Evolutionary conservation across 2,888 invertebrate genomes (phyloP).

Genomic region (Dicyrtomina minuta): DNA sequence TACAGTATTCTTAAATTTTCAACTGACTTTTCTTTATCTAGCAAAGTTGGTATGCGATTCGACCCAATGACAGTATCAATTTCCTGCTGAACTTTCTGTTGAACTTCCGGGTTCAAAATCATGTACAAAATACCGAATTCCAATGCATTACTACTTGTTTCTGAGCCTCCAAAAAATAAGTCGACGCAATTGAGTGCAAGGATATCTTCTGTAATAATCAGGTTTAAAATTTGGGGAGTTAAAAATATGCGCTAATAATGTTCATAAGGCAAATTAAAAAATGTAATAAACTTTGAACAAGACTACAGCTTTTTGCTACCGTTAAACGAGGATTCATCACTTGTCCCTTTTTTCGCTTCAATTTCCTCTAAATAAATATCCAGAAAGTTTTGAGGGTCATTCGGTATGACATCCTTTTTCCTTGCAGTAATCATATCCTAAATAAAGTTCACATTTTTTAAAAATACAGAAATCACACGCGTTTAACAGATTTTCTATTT

Average conservation of each 20-base stretch:
- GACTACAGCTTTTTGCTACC: no score
- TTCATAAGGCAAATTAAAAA: no score
- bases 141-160: conserved; percentile 27
- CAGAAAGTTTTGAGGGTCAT: neutral
- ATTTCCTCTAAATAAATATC: conserved; percentile 1
- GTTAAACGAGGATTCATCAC: neutral
- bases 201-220: conserved; percentile 1
- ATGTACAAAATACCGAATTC: conserved; percentile 32
- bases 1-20: neutral
- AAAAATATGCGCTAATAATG: no score
- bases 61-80: conserved; percentile 28
- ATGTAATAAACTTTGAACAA: no score
- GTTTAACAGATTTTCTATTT: no score
- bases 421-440: neutral
- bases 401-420: neutral
- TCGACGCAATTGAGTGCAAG: neutral
- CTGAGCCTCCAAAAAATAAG: conserved; percentile 9
- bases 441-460: no score
- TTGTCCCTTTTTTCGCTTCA: neutral
- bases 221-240: no score
- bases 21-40: conserved; percentile 4
- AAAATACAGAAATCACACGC: no score
- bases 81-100: conserved; percentile 24
- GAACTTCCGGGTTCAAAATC: conserved; percentile 28
- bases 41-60: conserved; percentile 5